Conservation (phyloP, 2,888 invertebrate genomes). For the Nomada ferruginata region DNA sequence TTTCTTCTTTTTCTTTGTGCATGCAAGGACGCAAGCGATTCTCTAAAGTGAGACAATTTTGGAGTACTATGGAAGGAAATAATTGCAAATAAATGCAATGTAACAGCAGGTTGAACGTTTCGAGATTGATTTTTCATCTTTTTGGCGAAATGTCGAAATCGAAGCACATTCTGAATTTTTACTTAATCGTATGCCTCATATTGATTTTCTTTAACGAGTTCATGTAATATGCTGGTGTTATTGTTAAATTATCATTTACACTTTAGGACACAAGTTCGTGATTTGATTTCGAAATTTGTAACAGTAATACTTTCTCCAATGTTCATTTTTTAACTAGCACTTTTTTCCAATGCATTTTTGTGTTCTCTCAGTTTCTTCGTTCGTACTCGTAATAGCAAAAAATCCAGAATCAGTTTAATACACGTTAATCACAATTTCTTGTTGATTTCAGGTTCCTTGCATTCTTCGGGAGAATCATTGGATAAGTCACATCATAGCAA, state of each 20-base stretch:
- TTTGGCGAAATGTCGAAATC: constrained; percentile 11
- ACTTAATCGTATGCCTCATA: background rate
- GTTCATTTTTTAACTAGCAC: background rate
- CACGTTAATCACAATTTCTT: constrained; percentile 4
- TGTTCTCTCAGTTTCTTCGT: constrained; percentile 10
- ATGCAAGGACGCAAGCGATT: constrained; percentile 83
- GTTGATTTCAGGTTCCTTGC: constrained; percentile 81
- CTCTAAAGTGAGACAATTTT: constrained; percentile 83
- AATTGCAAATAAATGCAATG: constrained; percentile 73
- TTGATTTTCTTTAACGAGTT: background rate
- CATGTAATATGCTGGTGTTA: background rate
- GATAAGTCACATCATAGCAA: constrained; percentile 81
- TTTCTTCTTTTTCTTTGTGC: constrained; percentile 66
- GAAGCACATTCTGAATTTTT: background rate
- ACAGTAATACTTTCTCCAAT: background rate
- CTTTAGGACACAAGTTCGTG: background rate
- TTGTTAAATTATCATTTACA: background rate
- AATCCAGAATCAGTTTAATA: background rate
- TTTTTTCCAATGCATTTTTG: constrained; percentile 23
- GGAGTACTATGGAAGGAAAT: constrained; percentile 83
- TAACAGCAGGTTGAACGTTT: constrained; percentile 54
- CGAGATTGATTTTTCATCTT: constrained; percentile 36
- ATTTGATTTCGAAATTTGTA: constrained; percentile 21
- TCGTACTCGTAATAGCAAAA: background rate
- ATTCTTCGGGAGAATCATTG: constrained; percentile 82